Base-by-base conservation (phyloP, 2,797 vertebrate species). In the Novumbra hubbsi region DNA sequence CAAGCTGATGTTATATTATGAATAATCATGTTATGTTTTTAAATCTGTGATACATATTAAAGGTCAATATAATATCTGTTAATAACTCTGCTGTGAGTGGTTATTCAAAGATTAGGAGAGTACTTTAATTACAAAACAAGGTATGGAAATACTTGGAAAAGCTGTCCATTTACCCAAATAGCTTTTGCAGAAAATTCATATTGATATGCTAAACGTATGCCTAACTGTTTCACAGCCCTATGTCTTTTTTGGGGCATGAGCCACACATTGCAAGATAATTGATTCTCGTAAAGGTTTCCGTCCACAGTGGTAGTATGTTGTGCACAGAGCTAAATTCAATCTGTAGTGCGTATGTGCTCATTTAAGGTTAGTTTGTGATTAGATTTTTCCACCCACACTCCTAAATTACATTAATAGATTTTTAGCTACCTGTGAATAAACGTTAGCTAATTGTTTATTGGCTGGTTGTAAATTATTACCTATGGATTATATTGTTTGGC, bases 31-130 rank as follows among this genome's bases (percentile, higher is more conserved):
- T 45, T 71, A 21, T 62, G 45, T 78, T 85, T 83, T 82, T 83
- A 80, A 78, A 72, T 66, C 68, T 75, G 71, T 78, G 49, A 78
- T 80, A 76, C 66, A 80, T 79, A 77, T 76, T 82, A 78, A 78
- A 78, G 77, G 75, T 71, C 24, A 72, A 57, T 68, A 73, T 73
- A 66, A 77, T 66, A 68, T 57, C 49, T 52, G 41, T 57, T 71
- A 19, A 71, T 19, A 3, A 34, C n/a, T n/a, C n/a, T n/a, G 19
- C n/a, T 60, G 12, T 21, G 32, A 21, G 21, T 49, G 32, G 34
- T 71, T 49, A 55, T 66, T 71, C 9, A 15, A 50, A 62, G 70
- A 41, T 41, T 45, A 24, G 64, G 57, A 57, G 30, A 60, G 45
- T 34, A 74, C 16, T 30, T 48, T 17, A n/a, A n/a, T 50, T 60